Evolutionary conservation across 1,140 invertebrate species (phyloP).

Genomic region (Caenorhabditis briggsae): DNA sequence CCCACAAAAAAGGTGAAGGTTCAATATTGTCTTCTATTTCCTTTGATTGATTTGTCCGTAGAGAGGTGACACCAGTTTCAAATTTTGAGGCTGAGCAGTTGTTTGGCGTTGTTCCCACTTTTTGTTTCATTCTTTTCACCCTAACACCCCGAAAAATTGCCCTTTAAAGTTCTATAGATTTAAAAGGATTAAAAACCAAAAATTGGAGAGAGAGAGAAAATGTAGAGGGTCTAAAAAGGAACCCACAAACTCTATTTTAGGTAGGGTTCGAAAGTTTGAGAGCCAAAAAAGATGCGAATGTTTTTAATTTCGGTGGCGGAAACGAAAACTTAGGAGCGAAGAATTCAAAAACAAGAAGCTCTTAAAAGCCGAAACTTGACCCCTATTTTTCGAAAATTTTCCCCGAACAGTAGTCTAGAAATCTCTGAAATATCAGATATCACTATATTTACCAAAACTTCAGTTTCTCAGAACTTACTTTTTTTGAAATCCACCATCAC

Average conservation of each 20-base stretch:
- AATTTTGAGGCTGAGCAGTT: conserved; percentile 6
- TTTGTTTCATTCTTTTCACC: background rate
- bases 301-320: background rate
- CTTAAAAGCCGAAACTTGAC: background rate
- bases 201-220: too few species aligned
- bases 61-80: conserved; percentile 7
- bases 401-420: background rate
- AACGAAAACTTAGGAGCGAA: background rate
- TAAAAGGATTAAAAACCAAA: background rate
- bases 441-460: background rate
- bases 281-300: background rate
- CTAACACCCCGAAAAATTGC: background rate
- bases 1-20: background rate
- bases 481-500: background rate
- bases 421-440: background rate
- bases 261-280: too few species aligned
- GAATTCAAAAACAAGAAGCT: conserved; percentile 2
- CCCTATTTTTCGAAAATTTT: background rate
- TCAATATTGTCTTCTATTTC: background rate
- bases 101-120: background rate
- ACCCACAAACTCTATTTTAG: too few species aligned
- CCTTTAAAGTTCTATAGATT: conserved; percentile 5
- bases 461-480: background rate
- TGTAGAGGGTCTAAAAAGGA: too few species aligned
- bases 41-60: conserved; percentile 25